Base-by-base conservation (phyloP, 2,888 invertebrate genomes). In the Drosophila fulvimacula region DNA sequence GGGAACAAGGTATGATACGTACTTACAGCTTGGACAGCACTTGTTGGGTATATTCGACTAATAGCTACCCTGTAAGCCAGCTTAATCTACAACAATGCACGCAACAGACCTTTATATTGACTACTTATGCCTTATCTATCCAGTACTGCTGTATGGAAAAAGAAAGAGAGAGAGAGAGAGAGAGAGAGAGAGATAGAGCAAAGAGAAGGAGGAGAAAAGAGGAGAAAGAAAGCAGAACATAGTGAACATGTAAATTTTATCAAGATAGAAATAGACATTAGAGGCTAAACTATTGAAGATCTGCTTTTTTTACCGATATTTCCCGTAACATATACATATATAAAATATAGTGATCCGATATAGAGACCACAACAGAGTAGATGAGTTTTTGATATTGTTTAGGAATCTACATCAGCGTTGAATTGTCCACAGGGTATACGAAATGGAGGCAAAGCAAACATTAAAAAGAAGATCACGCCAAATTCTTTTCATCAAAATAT, bases 1-100 rank as follows among this genome's bases (percentile, higher is more conserved):
- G 34, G 21, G 49, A 51, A 51, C 49, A 51, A 34, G 34, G 49
- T 51, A 34, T 21, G 15, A 34, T 2, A 34, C 15, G 17, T 27
- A 46, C 44, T 11, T 13, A 34, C 34, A 34, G 34, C 34, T 51
- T 7, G 19, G 34, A 34, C 19, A 34, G 49, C 49, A 34, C 21
- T 34, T 21, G 49, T 34, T 49, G 49, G 19, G 49, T 34, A 49
- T 34, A 21, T 21, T 9, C 34, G 21, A 34, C 49, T 19, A 21
- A 15, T 15, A 51, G 49, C 49, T 21, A 34, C 49, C 49, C 49
- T 34, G 7, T 30, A 48, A 17, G 17, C 17, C n/a, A 6, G 27
- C 17, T 11, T 17, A 17, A 48, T 11, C 48, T 17, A 48, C 48
- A 27, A 46, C 44, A 19, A 41, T 39, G 13, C 41, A 21, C 13